A percentile compares a stretch with the other conserved stretches of the same genome.
Evolutionary conservation across 2,113 vertebrate genomes (phyloP).

Genomic region (Lepus europaeus): DNA sequence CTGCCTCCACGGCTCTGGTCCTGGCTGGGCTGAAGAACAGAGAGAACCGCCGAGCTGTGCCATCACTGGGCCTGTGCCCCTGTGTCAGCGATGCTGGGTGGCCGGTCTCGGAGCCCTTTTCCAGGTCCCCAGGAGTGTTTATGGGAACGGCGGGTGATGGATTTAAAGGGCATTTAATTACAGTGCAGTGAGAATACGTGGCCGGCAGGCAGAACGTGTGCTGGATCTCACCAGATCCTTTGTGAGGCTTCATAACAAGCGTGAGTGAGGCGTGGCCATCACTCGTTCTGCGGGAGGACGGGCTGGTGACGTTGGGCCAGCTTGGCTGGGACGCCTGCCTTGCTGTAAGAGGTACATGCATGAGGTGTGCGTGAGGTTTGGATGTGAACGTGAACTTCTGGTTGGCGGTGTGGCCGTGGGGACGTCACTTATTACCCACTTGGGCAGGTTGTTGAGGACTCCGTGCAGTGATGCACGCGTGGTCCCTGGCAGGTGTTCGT

Average conservation of each 20-base stretch:
- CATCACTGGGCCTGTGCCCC: not conserved
- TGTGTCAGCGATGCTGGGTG: too few species aligned
- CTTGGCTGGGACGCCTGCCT: not conserved
- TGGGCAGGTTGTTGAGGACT: not conserved
- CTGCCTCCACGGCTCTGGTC: not conserved
- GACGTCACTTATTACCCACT: not conserved
- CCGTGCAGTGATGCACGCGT: accelerated
- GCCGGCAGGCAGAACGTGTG: not conserved
- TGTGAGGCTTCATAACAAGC: not conserved
- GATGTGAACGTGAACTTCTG: not conserved
- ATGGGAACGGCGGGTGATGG: not conserved
- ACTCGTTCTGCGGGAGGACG: not conserved
- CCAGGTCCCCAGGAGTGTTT: not conserved
- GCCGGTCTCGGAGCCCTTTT: too few species aligned
- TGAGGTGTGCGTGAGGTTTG: not conserved
- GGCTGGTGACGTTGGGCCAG: not conserved
- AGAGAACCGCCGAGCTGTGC: not conserved
- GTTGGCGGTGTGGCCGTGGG: not conserved
- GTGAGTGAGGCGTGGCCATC: not conserved
- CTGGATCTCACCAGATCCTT: not conserved
- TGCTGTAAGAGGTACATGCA: not conserved
- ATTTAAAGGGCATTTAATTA: not conserved
- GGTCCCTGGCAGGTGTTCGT: accelerated
- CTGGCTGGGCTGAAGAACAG: not conserved
- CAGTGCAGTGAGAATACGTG: not conserved